A percentile compares a stretch with the other conserved stretches of the same genome.
Conservation (phyloP, 2,888 invertebrate genomes). For the Hirtodrosophila cameraria region DNA sequence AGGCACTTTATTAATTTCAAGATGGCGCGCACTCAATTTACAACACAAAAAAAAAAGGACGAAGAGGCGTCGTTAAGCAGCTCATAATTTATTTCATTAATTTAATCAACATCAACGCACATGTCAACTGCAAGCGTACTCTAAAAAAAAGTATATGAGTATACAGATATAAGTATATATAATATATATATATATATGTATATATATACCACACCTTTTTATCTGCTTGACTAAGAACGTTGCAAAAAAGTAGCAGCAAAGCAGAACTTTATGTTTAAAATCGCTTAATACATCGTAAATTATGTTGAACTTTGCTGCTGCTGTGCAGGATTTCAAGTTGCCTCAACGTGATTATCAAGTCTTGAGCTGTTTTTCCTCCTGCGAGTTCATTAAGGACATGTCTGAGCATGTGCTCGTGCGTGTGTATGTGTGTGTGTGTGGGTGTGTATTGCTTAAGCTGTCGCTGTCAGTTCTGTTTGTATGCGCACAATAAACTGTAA, state of each 20-base stretch:
- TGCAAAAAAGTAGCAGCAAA: constrained; percentile 47
- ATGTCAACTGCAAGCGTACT: constrained; percentile 71
- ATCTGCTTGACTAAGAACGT: constrained; percentile 30
- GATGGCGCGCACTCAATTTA: constrained; percentile 77
- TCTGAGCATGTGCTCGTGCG: constrained; percentile 12
- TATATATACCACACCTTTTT: constrained; percentile 64
- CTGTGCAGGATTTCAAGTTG: constrained; percentile 41
- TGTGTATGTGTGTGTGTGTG: constrained; percentile 18
- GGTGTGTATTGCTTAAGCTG: neutral
- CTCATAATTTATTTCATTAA: constrained; percentile 80
- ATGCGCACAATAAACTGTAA: constrained; percentile 59
- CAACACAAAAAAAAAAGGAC: constrained; percentile 51
- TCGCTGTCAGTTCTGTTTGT: constrained; percentile 5
- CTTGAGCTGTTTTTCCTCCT: constrained; percentile 26
- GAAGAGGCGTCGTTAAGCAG: constrained; percentile 22
- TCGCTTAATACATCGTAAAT: constrained; percentile 79
- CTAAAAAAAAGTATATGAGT: neutral
- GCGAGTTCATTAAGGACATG: constrained; percentile 50
- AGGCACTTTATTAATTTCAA: constrained; percentile 76
- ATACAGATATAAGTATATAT: neutral
- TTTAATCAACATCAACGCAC: constrained; percentile 77
- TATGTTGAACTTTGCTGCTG: constrained; percentile 53
- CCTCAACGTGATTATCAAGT: constrained; percentile 53
- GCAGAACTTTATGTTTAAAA: constrained; percentile 67
- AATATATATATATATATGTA: neutral